Conservation (phyloP, 2,888 invertebrate species). For the Drosophila melanocephala region DNA sequence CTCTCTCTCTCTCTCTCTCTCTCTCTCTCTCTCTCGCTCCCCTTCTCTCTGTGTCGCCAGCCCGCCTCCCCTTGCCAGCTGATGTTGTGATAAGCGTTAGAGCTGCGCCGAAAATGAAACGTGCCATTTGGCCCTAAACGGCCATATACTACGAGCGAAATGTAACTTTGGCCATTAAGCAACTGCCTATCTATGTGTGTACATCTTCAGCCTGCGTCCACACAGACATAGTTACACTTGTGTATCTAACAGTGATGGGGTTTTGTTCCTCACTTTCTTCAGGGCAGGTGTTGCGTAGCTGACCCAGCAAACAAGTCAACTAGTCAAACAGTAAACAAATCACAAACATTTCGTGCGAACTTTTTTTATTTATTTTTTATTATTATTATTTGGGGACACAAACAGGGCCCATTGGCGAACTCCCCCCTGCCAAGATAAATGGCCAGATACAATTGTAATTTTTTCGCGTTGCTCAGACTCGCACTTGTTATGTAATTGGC, state of each 20-base stretch:
- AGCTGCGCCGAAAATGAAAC: slow-evolving; percentile 42
- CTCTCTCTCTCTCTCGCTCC: neutral
- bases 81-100: slow-evolving; percentile 53
- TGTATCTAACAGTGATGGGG: slow-evolving; percentile 38
- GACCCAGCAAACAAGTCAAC: slow-evolving; percentile 42
- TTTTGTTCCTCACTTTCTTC: slow-evolving; percentile 53
- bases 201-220: slow-evolving; percentile 6
- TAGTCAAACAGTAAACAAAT: slow-evolving; percentile 38
- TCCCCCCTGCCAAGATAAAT: slow-evolving; percentile 58
- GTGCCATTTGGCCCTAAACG: slow-evolving; percentile 72
- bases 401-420: slow-evolving; percentile 44
- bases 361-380: slow-evolving; percentile 14
- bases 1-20: neutral
- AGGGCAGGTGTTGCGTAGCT: slow-evolving; percentile 42
- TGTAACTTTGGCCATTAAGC: slow-evolving; percentile 38
- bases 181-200: slow-evolving; percentile 9
- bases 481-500: slow-evolving; percentile 68
- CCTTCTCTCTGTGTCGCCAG: neutral
- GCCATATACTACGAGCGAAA: slow-evolving; percentile 44
- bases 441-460: slow-evolving; percentile 74
- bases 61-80: neutral
- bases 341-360: slow-evolving; percentile 60
- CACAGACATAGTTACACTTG: neutral
- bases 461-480: slow-evolving; percentile 46
- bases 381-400: slow-evolving; percentile 23